Conservation (phyloP, 2,888 invertebrate genomes). For the Galeopsomyia nigrocyanea region DNA sequence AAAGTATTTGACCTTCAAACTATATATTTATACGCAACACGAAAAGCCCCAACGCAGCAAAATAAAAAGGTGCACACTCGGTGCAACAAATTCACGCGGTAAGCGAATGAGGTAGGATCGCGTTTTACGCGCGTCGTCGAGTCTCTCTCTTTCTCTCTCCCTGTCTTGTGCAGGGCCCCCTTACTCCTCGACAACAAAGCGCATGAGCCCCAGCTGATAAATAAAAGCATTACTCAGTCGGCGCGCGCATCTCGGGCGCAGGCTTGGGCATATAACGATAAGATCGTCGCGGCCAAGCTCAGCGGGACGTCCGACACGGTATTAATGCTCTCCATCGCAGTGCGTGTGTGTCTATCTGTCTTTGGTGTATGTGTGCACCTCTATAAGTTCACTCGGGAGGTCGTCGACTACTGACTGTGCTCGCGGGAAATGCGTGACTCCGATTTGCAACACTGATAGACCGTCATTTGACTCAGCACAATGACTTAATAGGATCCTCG, state of each 20-base stretch:
- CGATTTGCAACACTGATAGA: neutral
- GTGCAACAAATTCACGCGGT: neutral
- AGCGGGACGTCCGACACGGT: conserved; percentile 68
- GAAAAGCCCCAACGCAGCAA: no score
- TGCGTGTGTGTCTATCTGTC: neutral
- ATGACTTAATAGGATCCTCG: no score
- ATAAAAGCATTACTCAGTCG: conserved; percentile 68
- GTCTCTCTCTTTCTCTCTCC: conserved; percentile 47
- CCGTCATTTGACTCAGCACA: no score
- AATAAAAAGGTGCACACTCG: neutral
- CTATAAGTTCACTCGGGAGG: conserved; percentile 4
- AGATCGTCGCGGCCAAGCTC: conserved; percentile 59
- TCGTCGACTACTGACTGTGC: neutral
- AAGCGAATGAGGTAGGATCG: neutral
- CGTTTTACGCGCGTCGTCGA: neutral
- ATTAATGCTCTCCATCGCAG: conserved; percentile 59
- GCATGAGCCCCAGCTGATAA: conserved; percentile 64
- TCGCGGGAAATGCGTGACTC: neutral
- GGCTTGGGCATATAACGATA: conserved; percentile 54
- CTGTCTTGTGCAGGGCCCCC: conserved; percentile 50
- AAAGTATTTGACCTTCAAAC: no score
- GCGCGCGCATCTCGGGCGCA: conserved; percentile 53
- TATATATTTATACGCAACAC: no score
- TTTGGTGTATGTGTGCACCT: neutral
- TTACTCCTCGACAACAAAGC: conserved; percentile 64